Evolutionary conservation across 2,797 vertebrate species (phyloP).

Genomic region (Glyptemys insculpta): DNA sequence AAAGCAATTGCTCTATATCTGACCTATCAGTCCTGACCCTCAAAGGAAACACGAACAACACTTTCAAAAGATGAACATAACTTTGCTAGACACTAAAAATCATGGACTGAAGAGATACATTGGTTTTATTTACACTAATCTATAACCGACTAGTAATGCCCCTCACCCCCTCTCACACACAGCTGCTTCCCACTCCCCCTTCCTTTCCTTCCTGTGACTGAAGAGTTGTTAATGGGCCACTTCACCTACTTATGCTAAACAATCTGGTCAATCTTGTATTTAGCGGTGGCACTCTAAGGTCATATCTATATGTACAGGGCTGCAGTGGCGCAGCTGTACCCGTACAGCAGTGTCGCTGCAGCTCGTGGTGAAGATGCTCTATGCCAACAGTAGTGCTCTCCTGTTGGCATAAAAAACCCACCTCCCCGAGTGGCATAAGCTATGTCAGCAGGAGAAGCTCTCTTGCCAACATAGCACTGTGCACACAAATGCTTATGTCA

Average conservation of each 20-base stretch:
- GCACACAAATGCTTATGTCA: no score
- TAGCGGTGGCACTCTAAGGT: background rate
- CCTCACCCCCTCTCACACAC: fast-evolving
- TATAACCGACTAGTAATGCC: background rate
- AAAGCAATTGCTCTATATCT: background rate
- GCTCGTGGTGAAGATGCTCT: no score
- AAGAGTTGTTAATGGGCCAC: background rate
- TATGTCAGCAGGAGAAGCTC: no score
- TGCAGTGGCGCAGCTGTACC: no score
- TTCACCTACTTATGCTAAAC: background rate
- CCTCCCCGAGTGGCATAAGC: no score
- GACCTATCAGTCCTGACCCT: background rate
- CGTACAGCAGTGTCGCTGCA: no score
- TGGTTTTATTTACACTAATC: background rate
- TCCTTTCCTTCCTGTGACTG: background rate
- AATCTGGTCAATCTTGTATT: background rate
- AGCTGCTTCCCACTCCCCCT: background rate
- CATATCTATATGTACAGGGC: no score
- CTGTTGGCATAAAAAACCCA: no score
- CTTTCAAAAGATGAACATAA: background rate
- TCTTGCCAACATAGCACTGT: no score
- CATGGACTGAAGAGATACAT: background rate
- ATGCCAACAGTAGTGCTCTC: no score
- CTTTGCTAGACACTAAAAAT: background rate
- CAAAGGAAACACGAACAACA: background rate